Evolutionary conservation across 1,140 invertebrate genomes (phyloP), one percentile per base, ranked within the genome.

Genomic region (Zaprionus capensis): DNA sequence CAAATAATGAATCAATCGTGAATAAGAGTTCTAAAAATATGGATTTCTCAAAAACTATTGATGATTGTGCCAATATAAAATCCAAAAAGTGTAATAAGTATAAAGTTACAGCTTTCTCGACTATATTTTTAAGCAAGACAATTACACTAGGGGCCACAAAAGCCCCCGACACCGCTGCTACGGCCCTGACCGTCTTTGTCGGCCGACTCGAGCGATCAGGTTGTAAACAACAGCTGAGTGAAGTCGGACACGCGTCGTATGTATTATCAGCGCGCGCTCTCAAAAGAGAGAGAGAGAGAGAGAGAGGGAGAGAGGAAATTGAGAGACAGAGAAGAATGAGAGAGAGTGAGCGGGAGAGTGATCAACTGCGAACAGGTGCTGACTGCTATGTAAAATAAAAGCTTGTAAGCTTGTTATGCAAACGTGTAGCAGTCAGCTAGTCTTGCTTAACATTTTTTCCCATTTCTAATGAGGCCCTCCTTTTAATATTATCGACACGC

Each of bases 141-240:
- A 28, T 26, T 26, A 26, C 24, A 26, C 0, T 26, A 26, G 24
- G 24, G 24, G 3, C 24, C 24, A 2, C 24, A 0, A 26, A 7
- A 28, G 1, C 26, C 26, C 24, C 3, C 20, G 46, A 20, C 0
- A 20, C 2, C 17, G 46, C 1, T 6, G 15, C 6, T 7, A 1
- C 26, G 6, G 26, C 9, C 31, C 31, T 34, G 31, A 7, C 7
- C 41, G n/a, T 46, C 41, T 46, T 46, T 46, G n/a, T 46, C 41
- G 41, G 41, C 41, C 41, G n/a, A 14, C 46, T 51, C 9, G n/a
- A 4, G 69, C 79, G 76, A 76, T 59, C 73, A 76, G 68, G 61
- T 76, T 86, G 82, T 85, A 86, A 85, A 80, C 82, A 85, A 80
- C 78, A 85, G 82, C 82, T 85, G 82, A 85, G 71, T 69, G 51